Conservation (phyloP, 2,113 vertebrate genomes). For the Eubucco bourcierii region DNA sequence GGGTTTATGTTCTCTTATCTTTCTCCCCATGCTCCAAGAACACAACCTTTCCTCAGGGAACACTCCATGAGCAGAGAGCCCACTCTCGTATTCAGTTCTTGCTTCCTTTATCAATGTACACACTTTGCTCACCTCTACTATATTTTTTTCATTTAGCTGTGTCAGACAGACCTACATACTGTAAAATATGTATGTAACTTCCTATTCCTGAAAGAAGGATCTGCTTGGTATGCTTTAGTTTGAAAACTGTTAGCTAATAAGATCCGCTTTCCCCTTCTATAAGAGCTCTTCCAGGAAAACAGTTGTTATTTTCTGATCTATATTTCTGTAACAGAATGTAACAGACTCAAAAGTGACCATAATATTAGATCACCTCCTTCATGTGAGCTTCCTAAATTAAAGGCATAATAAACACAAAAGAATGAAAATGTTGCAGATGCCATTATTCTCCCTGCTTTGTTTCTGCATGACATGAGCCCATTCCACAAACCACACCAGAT, state of each 20-base stretch:
- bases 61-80: not conserved
- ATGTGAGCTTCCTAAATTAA: not conserved
- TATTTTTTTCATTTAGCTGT: not conserved
- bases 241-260: not conserved
- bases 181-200: not conserved
- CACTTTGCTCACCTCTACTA: not conserved
- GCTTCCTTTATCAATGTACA: rapidly evolving
- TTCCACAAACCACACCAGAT: not conserved
- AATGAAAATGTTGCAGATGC: not conserved
- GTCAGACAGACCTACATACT: not conserved
- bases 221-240: rapidly evolving
- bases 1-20: not conserved
- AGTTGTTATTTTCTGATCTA: not conserved
- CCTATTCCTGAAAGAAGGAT: not conserved
- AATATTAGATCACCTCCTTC: not conserved
- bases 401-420: not conserved
- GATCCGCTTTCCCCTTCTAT: not conserved
- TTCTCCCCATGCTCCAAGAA: not conserved
- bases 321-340: not conserved
- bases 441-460: not conserved
- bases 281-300: not conserved
- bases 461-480: not conserved
- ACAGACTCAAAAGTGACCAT: not conserved
- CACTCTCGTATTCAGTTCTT: rapidly evolving
- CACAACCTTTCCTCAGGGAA: not conserved